These are phyloP conservation scores for Oxytorus armatus DNA, from an alignment of 2,888 invertebrate genomes.

Conservation along the genomic window DNA sequence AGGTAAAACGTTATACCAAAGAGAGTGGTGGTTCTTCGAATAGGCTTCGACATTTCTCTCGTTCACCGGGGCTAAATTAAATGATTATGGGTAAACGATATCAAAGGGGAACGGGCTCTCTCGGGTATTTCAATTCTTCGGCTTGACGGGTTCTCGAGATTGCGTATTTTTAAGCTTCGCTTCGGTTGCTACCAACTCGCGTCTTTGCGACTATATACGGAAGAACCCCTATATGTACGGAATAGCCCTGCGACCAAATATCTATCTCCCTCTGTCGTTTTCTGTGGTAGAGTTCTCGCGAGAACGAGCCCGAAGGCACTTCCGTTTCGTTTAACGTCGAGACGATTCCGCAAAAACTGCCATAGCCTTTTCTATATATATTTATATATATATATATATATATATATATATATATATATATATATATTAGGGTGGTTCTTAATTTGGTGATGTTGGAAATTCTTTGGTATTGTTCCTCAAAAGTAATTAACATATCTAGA, in stretches of 20 bases:
- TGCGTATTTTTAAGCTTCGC: slow-evolving; percentile 84
- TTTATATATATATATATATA: background rate
- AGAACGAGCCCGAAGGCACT: slow-evolving; percentile 73
- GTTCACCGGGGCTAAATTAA: slow-evolving; percentile 80
- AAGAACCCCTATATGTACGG: slow-evolving; percentile 69
- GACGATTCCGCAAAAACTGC: slow-evolving; percentile 72
- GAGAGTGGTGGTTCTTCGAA: slow-evolving; percentile 47
- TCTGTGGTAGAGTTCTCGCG: slow-evolving; percentile 51
- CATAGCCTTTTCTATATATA: background rate
- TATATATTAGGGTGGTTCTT: slow-evolving; percentile 28
- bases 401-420: background rate
- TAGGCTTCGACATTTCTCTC: slow-evolving; percentile 53
- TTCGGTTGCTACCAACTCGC: slow-evolving; percentile 67
- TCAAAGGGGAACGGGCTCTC: slow-evolving; percentile 79
- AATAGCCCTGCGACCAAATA: slow-evolving; percentile 59
- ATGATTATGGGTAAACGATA: slow-evolving; percentile 85
- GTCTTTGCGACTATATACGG: slow-evolving; percentile 61
- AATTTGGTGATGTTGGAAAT: no score
- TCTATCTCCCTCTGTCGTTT: slow-evolving; percentile 19
- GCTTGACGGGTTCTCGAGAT: slow-evolving; percentile 84
- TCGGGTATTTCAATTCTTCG: slow-evolving; percentile 84
- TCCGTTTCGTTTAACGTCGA: slow-evolving; percentile 83
- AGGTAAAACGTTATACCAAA: slow-evolving; percentile 23
- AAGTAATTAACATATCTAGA: no score
- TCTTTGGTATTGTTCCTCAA: no score